Evolutionary conservation across 2,797 vertebrate species (phyloP), one percentile per base, ranked within the genome.

Genomic region (Danio choprae): DNA sequence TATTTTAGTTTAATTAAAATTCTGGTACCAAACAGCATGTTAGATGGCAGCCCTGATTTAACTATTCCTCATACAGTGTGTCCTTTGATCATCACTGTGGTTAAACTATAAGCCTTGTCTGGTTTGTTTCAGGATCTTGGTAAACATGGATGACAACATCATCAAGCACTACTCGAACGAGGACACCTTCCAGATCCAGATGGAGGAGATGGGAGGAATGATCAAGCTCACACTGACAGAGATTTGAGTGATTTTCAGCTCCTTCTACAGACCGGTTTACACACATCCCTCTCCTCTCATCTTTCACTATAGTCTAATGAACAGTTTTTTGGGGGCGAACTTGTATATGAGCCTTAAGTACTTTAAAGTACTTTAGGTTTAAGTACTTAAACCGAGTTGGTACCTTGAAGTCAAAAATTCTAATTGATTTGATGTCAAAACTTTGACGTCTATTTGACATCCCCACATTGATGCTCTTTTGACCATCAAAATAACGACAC

Each of bases 61-160:
- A 18, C 9, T 10, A 7, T 12, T 44, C 44, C 12, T 46, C 44
- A 46, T 7, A 46, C 12, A 1, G 7, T 7, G 0, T 7, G 22
- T 50, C 7, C 13, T 16, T 48, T 40, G 50, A 71, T 43, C 67
- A 77, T 11, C 44, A 0, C 36, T 10, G 8, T 18, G 38, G 16
- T 10, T 18, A 68, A 56, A 48, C 18, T 44, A n/a, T n/a, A 69
- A 53, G 55, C 22, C 38, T n/a, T 18, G 15, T 1, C 71, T 98
- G 97, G 87, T 99, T 43, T n/a, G 13, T 40, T 16, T 1, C 73
- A 99, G 98, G 87, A 99, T 99, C 86, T 90, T 99, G 77, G 97
- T 99, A 82, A 96, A 99, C 91, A 99, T 99, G 98, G 98, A 99
- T 0, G 98, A 99, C 93, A 99, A 99, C 90, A 99, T 99, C 38